Evolutionary conservation across 2,797 vertebrate species (phyloP).

Genomic region (Mus spretus): DNA sequence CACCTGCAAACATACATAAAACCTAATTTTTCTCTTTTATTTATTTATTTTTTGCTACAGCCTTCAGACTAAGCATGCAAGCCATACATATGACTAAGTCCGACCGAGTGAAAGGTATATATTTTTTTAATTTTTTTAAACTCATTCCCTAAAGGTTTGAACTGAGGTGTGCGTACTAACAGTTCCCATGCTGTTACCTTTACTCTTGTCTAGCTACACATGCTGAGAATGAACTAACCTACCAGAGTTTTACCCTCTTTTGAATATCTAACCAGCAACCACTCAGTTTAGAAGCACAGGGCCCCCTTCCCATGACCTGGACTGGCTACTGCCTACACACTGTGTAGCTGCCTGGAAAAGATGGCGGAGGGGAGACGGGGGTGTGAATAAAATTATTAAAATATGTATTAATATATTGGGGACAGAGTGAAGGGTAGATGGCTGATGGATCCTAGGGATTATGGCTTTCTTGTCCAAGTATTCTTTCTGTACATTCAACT

Average conservation of each 20-base stretch:
- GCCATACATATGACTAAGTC: conserved; percentile 95
- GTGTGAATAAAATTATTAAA: conserved; percentile 87
- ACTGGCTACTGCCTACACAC: conserved; percentile 89
- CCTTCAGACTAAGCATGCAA: conserved; percentile 99
- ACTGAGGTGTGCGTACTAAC: conserved; percentile 97
- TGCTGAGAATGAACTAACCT: conserved; percentile 97
- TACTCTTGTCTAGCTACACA: conserved; percentile 98
- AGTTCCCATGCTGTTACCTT: conserved; percentile 98
- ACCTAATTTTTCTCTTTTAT: conserved; percentile 91
- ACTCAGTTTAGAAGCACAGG: conserved; percentile 91
- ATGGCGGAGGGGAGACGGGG: background rate
- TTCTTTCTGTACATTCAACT: conserved; percentile 81
- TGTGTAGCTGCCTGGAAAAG: conserved; percentile 92
- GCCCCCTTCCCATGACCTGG: conserved; percentile 92
- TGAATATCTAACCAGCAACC: conserved; percentile 93
- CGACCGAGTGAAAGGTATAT: conserved; percentile 96
- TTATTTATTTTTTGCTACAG: conserved; percentile 92
- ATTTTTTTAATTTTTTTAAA: conserved; percentile 87
- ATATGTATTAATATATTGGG: conserved; percentile 83
- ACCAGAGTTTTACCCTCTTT: conserved; percentile 93
- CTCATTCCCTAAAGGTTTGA: conserved; percentile 98
- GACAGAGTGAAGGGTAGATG: conserved; percentile 77
- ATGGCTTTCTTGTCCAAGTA: conserved; percentile 37
- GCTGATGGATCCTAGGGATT: conserved; percentile 65
- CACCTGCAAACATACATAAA: conserved; percentile 92